These are phyloP conservation scores for Hippocampus guttulatus DNA, from an alignment of 2,113 vertebrate genomes.

Conservation along the genomic window DNA sequence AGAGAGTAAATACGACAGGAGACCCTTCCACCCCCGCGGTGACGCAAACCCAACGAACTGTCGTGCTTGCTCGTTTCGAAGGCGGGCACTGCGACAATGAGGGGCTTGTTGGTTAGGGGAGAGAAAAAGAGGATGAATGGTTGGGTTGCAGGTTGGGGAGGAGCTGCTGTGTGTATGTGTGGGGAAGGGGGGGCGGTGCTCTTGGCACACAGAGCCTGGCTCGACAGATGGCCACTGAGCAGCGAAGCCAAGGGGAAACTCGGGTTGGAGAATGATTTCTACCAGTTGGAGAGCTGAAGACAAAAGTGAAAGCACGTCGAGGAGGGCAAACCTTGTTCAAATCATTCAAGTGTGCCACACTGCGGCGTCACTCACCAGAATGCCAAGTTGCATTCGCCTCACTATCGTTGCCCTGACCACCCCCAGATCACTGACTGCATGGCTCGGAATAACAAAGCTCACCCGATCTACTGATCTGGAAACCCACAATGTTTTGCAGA, in stretches of 20 bases:
- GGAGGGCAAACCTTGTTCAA: too few species aligned
- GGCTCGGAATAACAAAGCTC: too few species aligned
- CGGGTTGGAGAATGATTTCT: not conserved
- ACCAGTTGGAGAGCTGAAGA: too few species aligned
- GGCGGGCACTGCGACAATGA: constrained; percentile 52
- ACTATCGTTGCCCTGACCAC: not conserved
- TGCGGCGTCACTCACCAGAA: not conserved
- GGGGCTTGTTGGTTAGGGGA: constrained; percentile 55
- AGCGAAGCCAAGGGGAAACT: constrained; percentile 55
- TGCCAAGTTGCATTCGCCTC: not conserved
- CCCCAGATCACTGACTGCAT: not conserved
- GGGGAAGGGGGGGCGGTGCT: constrained; percentile 8
- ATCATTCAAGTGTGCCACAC: too few species aligned
- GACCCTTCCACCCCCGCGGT: constrained; percentile 10
- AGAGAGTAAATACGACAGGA: constrained; percentile 30
- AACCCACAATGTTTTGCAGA: too few species aligned
- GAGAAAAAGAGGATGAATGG: constrained; percentile 55
- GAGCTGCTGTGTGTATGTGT: not conserved
- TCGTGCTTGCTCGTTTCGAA: constrained; percentile 24
- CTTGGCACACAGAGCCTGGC: constrained; percentile 63
- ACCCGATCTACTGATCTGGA: too few species aligned
- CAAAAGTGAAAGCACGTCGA: not conserved
- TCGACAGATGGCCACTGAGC: constrained; percentile 69
- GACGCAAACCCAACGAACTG: constrained; percentile 38
- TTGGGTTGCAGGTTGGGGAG: constrained; percentile 33